Percentiles rank a stretch among this genome's conserved stretches.
These are phyloP conservation scores for Athrips mouffetella DNA, from an alignment of 2,888 invertebrate genomes.

Conservation along the genomic window DNA sequence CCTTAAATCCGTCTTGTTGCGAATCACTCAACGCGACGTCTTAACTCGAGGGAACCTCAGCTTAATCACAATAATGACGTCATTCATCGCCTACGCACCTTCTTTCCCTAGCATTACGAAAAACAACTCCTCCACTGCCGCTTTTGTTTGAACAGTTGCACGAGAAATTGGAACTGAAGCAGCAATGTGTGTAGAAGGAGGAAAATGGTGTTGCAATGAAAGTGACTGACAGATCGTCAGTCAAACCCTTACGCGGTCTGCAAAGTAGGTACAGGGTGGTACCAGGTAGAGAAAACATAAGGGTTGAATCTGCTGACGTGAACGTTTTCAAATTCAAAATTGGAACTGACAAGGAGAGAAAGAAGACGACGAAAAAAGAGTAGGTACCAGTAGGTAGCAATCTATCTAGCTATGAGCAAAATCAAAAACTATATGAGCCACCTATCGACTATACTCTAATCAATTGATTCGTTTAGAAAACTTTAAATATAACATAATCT, in stretches of 20 bases:
- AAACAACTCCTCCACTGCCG: slow-evolving; percentile 32
- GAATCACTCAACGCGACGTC: slow-evolving; percentile 62
- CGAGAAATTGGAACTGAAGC: slow-evolving; percentile 17
- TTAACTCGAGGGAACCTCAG: slow-evolving; percentile 59
- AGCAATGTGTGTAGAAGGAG: slow-evolving; percentile 33
- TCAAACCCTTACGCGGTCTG: slow-evolving; percentile 52
- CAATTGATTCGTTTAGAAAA: too few relatives aligned
- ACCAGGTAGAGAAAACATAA: slow-evolving; percentile 35
- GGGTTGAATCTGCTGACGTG: too few relatives aligned
- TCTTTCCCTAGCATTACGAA: slow-evolving; percentile 22
- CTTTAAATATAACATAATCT: too few relatives aligned
- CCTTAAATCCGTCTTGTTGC: slow-evolving; percentile 44
- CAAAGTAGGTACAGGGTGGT: slow-evolving; percentile 43
- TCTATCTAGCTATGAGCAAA: too few relatives aligned
- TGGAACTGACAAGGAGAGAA: not conserved
- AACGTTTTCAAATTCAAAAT: not conserved
- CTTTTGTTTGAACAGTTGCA: slow-evolving; percentile 1
- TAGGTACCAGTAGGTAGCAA: too few relatives aligned
- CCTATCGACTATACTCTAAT: too few relatives aligned
- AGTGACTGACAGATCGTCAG: slow-evolving; percentile 50
- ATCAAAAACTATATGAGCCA: too few relatives aligned
- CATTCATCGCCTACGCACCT: slow-evolving; percentile 63
- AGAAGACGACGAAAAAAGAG: not conserved
- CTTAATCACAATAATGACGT: slow-evolving; percentile 70
- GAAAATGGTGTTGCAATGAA: slow-evolving; percentile 23